These are phyloP conservation scores for Ophioninae sp. DNA, from an alignment of 2,888 invertebrate species.

Conservation along the genomic window DNA sequence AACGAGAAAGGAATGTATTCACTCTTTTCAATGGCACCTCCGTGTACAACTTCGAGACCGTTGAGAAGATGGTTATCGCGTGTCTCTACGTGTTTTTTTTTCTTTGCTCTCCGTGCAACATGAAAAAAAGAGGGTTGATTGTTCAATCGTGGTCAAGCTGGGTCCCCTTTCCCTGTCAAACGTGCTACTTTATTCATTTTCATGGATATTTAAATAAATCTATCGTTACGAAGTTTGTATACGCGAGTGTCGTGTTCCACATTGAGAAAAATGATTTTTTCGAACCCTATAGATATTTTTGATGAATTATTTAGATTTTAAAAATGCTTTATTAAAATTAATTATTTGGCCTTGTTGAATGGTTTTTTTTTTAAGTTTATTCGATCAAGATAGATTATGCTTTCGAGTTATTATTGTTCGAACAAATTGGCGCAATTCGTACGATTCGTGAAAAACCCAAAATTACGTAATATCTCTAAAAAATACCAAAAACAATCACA, in stretches of 20 bases:
- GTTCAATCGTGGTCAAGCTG: slow-evolving; percentile 12
- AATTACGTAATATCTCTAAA: too few relatives aligned
- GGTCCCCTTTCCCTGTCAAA: background rate
- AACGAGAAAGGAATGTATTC: slow-evolving; percentile 49
- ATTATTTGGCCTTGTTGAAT: background rate
- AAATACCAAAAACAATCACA: too few relatives aligned
- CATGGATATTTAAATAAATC: background rate
- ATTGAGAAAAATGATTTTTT: background rate
- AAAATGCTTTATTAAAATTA: background rate
- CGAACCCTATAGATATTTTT: background rate
- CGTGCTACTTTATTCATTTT: slow-evolving; percentile 10
- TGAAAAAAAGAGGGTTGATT: slow-evolving; percentile 20
- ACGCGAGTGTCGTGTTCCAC: background rate
- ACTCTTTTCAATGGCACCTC: slow-evolving; percentile 12
- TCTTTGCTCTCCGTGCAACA: slow-evolving; percentile 12
- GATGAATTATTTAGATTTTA: background rate
- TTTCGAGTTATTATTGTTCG: background rate
- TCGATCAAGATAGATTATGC: background rate
- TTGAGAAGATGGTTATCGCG: slow-evolving; percentile 57
- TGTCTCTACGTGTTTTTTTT: slow-evolving; percentile 36
- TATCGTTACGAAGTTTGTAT: background rate
- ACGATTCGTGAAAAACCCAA: too few relatives aligned
- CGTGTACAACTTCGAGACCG: slow-evolving; percentile 11
- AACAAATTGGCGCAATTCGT: too few relatives aligned
- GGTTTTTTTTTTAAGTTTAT: background rate